Percentiles rank a stretch among this genome's conserved stretches.
phyloP scores from a whole-genome alignment of 1,140 invertebrate species.

The Nasonia longicornis region DNA sequence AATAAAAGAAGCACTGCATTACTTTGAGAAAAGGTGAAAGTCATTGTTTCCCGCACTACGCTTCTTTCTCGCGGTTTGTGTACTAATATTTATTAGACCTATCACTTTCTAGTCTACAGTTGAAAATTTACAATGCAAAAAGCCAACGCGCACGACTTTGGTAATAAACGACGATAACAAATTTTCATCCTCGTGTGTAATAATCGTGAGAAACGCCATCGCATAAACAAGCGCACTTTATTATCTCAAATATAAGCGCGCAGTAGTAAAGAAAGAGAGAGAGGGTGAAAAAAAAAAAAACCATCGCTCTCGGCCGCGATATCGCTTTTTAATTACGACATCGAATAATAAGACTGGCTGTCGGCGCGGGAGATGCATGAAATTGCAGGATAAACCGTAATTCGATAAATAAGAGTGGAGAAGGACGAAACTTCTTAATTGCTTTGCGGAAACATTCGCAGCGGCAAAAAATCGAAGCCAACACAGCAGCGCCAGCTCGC shows the following conservation, averaged over 20 bases:
- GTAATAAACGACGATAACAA: conserved; percentile 1
- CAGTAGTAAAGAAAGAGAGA: too few species aligned
- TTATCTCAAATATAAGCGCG: neutral
- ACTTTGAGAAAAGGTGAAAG: neutral
- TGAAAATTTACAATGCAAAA: conserved; percentile 4
- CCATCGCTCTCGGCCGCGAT: too few species aligned
- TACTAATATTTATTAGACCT: conserved; percentile 1
- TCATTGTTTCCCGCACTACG: neutral
- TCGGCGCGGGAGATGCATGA: neutral
- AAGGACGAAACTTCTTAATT: conserved; percentile 24
- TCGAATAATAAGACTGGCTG: neutral
- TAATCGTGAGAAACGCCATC: neutral
- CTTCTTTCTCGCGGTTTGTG: neutral
- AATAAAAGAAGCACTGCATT: neutral
- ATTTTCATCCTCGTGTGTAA: neutral
- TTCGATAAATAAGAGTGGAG: neutral
- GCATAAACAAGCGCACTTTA: neutral
- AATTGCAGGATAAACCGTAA: conserved; percentile 2
- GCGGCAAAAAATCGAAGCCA: neutral
- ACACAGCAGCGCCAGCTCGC: neutral
- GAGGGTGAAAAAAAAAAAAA: neutral
- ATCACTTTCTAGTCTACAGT: neutral
- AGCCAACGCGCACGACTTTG: neutral
- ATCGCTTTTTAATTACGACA: neutral
- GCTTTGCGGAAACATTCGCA: neutral